Conservation (phyloP, 1,140 invertebrate species). For the Lanistes nyassanus region DNA sequence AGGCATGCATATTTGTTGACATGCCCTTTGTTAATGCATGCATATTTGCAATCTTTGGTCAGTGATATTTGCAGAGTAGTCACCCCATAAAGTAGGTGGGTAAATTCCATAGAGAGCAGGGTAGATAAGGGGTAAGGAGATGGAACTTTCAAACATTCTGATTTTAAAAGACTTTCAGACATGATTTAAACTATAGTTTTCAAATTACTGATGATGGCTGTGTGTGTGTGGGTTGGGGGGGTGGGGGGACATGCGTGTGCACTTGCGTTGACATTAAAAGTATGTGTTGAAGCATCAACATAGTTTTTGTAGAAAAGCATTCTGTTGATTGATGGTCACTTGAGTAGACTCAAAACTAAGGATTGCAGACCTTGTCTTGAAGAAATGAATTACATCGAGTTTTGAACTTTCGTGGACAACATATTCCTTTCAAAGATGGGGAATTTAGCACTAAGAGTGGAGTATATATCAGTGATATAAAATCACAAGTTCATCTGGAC, state of each 20-base stretch:
- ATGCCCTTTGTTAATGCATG: not conserved
- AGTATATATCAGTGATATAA: no score
- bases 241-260: not conserved
- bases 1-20: not conserved
- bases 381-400: no score
- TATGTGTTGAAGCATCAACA: not conserved
- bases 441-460: no score
- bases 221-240: not conserved
- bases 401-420: no score
- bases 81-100: no score
- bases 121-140: not conserved
- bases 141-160: not conserved
- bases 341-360: not conserved
- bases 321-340: not conserved
- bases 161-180: not conserved
- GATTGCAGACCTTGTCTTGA: no score
- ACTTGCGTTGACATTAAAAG: not conserved
- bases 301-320: not conserved
- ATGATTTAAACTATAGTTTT: not conserved
- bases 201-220: not conserved
- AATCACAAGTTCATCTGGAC: no score
- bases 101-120: no score
- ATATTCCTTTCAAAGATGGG: no score
- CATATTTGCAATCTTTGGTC: not conserved
- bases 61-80: no score